Evolutionary conservation across 2,113 vertebrate genomes (phyloP).

Genomic region (Dolichallabes microphthalmus): DNA sequence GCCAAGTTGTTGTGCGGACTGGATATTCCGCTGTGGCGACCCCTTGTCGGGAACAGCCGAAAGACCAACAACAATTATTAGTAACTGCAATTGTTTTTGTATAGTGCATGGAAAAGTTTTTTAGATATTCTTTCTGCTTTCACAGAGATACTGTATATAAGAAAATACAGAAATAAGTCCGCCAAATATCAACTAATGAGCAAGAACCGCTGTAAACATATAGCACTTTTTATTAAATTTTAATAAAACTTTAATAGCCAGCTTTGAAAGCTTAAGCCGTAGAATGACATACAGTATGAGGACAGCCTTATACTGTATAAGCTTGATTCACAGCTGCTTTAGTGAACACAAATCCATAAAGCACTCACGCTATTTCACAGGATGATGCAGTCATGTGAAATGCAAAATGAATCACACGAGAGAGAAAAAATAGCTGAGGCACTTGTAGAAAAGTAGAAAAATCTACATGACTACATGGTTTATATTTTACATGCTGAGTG

Average conservation of each 20-base stretch:
- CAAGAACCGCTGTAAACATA: not conserved
- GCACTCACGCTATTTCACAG: conserved; percentile 29
- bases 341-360: conserved; percentile 16
- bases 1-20: too few species aligned
- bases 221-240: conserved; percentile 8
- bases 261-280: not conserved
- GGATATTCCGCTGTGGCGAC: too few species aligned
- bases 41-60: too few species aligned
- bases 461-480: not conserved
- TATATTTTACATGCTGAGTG: not conserved
- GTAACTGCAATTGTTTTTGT: not conserved
- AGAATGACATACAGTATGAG: not conserved
- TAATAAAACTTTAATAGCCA: not conserved
- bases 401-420: conserved; percentile 32
- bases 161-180: not conserved
- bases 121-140: not conserved
- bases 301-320: conserved; percentile 25
- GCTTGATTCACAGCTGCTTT: conserved; percentile 8
- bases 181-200: not conserved
- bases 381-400: conserved; percentile 30
- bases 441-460: not conserved
- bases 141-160: not conserved
- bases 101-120: not conserved
- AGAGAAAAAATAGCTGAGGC: conserved; percentile 30
- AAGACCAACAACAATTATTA: too few species aligned